phyloP scores from a whole-genome alignment of 1,140 invertebrate genomes.

The Papilio helenus region DNA sequence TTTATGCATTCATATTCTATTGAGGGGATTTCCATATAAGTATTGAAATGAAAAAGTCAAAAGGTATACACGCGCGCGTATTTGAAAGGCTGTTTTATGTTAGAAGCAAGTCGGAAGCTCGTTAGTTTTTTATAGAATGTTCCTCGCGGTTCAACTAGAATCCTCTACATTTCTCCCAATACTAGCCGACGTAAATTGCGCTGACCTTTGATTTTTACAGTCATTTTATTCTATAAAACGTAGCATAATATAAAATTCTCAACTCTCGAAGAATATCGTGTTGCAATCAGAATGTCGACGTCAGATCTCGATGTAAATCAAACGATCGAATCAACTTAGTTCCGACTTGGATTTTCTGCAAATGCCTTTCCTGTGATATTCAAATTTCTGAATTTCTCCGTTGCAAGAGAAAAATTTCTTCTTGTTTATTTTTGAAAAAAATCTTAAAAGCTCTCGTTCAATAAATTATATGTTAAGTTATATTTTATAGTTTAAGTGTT shows the following conservation, averaged over 20 bases:
- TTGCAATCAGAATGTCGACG: conserved; percentile 19
- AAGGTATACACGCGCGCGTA: not conserved
- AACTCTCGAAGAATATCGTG: not conserved
- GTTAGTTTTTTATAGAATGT: conserved; percentile 20
- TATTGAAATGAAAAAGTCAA: conserved; percentile 19
- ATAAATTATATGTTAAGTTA: not conserved
- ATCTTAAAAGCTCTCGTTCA: not conserved
- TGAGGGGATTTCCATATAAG: conserved; percentile 14
- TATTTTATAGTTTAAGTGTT: no score
- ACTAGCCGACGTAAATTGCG: not conserved
- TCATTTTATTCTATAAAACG: conserved; percentile 2
- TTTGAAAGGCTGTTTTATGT: conserved; percentile 20
- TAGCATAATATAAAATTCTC: conserved; percentile 7
- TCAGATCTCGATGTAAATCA: conserved; percentile 19
- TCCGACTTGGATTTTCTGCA: not conserved
- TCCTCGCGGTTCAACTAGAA: conserved; percentile 12
- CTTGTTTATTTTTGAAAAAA: not conserved
- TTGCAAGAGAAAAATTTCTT: not conserved
- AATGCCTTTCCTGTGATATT: not conserved
- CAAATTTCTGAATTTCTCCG: not conserved
- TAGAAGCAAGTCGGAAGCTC: not conserved
- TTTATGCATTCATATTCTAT: not conserved
- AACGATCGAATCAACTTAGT: conserved; percentile 13
- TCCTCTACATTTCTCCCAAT: not conserved
- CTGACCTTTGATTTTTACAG: conserved; percentile 10